Conservation (phyloP, 2,888 invertebrate species). For the Euzetes globulus region DNA sequence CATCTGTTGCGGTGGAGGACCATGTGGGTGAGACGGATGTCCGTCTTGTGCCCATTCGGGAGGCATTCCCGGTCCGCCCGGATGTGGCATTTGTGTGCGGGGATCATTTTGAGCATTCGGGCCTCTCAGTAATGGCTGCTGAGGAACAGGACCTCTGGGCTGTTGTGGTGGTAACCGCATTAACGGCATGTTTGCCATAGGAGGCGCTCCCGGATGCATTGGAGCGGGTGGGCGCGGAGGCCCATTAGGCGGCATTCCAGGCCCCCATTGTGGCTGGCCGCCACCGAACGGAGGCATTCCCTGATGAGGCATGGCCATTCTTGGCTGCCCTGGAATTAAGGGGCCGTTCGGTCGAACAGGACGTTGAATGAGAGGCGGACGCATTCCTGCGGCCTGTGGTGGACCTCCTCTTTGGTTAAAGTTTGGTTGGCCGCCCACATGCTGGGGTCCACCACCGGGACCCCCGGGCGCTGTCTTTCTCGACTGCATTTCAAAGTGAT, state of each 20-base stretch:
- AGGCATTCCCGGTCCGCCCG: conserved; percentile 18
- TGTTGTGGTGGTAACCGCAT: conserved; percentile 22
- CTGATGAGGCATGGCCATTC: conserved; percentile 41
- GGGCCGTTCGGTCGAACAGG: conserved; percentile 37
- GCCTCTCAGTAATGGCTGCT: conserved; percentile 27
- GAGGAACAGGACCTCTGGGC: conserved; percentile 11
- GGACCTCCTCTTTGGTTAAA: conserved; percentile 27
- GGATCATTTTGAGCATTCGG: conserved; percentile 29
- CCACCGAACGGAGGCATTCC: conserved; percentile 44
- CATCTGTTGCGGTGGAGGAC: conserved; percentile 29
- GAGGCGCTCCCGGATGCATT: conserved; percentile 51
- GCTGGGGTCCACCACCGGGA: conserved; percentile 24
- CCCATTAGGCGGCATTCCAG: conserved; percentile 44
- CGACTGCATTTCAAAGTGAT: conserved; percentile 52
- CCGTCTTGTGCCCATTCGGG: conserved; percentile 3
- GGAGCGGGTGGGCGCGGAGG: conserved; percentile 55
- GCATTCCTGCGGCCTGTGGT: conserved; percentile 45
- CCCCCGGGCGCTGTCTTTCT: conserved; percentile 44
- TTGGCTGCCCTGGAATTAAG: conserved; percentile 38
- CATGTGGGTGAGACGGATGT: background rate
- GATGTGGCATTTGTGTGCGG: conserved; percentile 28
- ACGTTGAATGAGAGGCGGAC: conserved; percentile 36
- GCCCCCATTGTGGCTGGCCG: conserved; percentile 43
- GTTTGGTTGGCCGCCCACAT: conserved; percentile 44
- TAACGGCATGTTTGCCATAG: conserved; percentile 32